Percentiles rank a stretch among this genome's conserved stretches.
Evolutionary conservation across 2,888 invertebrate genomes (phyloP).

Genomic region (Deroplatys truncata): DNA sequence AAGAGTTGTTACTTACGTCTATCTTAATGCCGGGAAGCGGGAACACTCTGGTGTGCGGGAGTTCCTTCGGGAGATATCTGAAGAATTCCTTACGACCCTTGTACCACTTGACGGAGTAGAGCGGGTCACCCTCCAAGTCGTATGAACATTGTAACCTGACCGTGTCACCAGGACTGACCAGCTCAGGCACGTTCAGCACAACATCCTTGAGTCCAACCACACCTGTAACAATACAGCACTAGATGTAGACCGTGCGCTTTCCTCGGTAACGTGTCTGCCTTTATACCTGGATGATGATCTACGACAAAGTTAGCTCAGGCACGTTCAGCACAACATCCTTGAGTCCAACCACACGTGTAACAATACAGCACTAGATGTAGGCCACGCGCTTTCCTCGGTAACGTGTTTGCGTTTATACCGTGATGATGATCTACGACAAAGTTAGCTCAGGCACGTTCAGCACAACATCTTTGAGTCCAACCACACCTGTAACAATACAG

Average conservation of each 20-base stretch:
- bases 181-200: conserved; percentile 65
- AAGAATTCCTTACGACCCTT: conserved; percentile 74
- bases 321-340: conserved; percentile 67
- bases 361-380: too few relatives aligned
- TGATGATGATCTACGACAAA: too few relatives aligned
- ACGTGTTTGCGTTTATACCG: too few relatives aligned
- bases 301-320: conserved; percentile 51
- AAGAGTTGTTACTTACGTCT: conserved; percentile 58
- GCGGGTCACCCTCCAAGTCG: conserved; percentile 66
- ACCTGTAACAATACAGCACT: conserved; percentile 42
- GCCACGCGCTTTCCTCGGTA: too few relatives aligned
- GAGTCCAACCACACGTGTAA: conserved; percentile 55
- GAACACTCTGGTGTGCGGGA: conserved; percentile 70
- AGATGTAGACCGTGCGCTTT: too few relatives aligned
- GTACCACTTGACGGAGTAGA: conserved; percentile 82
- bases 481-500: conserved; percentile 47
- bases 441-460: conserved; percentile 64
- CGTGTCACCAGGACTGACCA: conserved; percentile 66
- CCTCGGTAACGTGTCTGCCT: too few relatives aligned
- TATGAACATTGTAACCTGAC: conserved; percentile 71
- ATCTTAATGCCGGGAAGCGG: conserved; percentile 65
- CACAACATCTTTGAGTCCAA: conserved; percentile 62
- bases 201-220: conserved; percentile 62
- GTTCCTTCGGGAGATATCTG: conserved; percentile 73
- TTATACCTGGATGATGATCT: too few relatives aligned